A percentile compares a stretch with the other conserved stretches of the same genome.
phyloP scores from a whole-genome alignment of 2,797 vertebrate genomes.

The Orestias chungarensis region DNA sequence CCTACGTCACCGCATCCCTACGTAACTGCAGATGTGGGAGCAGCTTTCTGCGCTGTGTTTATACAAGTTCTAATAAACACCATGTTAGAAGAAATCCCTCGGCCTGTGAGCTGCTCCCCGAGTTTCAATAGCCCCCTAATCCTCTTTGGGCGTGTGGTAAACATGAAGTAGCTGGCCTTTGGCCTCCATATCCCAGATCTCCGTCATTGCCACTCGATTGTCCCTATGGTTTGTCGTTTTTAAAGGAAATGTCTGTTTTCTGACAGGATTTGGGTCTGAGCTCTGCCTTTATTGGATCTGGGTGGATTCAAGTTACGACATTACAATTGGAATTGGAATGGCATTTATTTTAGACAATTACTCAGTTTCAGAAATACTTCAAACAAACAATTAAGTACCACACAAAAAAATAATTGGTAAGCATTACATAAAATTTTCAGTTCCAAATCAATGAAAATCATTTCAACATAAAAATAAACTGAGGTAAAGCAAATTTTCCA shows the following conservation, averaged over 20 bases:
- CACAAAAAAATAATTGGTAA: too few species aligned
- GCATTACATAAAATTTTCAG: too few species aligned
- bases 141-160: conserved; percentile 20
- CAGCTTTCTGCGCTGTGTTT: conserved; percentile 30
- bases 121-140: conserved; percentile 26
- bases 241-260: background rate
- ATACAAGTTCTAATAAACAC: conserved; percentile 40
- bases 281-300: background rate
- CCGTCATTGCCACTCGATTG: conserved; percentile 1
- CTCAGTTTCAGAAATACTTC: too few species aligned
- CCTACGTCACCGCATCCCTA: conserved; percentile 48
- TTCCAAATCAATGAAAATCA: too few species aligned
- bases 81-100: conserved; percentile 25
- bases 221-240: background rate
- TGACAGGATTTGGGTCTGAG: background rate
- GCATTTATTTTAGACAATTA: too few species aligned
- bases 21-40: conserved; percentile 52
- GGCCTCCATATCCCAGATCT: background rate
- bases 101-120: conserved; percentile 12
- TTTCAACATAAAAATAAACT: too few species aligned
- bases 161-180: background rate
- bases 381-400: too few species aligned
- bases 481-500: too few species aligned
- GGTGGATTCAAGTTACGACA: background rate
- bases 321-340: background rate